Conservation (phyloP, 2,113 vertebrate species). For the Anas platyrhynchos region DNA sequence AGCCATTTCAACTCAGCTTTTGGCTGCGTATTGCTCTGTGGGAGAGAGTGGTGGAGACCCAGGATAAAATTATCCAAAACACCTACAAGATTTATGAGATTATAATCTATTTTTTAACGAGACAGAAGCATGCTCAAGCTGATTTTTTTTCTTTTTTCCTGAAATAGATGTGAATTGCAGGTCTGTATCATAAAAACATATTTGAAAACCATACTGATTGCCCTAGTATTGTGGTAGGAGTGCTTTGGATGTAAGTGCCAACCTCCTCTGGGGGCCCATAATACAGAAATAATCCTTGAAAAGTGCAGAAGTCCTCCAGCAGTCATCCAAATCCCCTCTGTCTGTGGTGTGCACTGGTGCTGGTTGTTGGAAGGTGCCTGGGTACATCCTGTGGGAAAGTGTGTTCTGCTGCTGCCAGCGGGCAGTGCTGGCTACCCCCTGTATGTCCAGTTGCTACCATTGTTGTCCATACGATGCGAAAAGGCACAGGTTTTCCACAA, state of each 20-base stretch:
- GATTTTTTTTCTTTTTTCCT: background rate
- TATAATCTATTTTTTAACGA: background rate
- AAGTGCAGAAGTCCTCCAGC: fast-evolving
- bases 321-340: background rate
- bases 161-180: background rate
- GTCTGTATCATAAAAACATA: fast-evolving
- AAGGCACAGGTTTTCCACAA: background rate
- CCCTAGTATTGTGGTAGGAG: fast-evolving
- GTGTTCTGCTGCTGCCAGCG: fast-evolving
- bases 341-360: fast-evolving
- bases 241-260: fast-evolving
- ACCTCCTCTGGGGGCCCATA: fast-evolving
- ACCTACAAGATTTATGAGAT: background rate
- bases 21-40: background rate
- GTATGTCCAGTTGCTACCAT: background rate
- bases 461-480: fast-evolving
- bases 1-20: background rate
- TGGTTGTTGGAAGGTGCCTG: background rate
- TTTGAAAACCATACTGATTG: background rate
- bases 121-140: background rate
- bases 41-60: background rate
- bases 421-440: background rate
- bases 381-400: background rate
- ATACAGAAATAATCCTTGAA: background rate
- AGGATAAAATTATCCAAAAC: constrained; percentile 26